These are phyloP conservation scores for Saguinus imperator DNA, from an alignment of 2,113 vertebrate genomes.

Conservation along the genomic window DNA sequence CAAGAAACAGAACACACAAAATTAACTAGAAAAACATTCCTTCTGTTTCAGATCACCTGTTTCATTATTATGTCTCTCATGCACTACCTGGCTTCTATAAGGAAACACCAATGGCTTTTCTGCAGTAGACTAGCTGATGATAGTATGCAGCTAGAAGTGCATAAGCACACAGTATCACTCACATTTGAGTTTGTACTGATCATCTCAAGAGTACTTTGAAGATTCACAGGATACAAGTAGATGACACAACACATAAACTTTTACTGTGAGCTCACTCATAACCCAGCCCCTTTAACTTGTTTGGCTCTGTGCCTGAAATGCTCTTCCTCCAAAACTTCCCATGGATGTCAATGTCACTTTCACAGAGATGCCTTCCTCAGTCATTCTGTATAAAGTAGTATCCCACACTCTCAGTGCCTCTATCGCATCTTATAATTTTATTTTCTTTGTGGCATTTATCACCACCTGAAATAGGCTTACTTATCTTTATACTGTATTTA, in stretches of 20 bases:
- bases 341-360: not conserved
- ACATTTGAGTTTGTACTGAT: not conserved
- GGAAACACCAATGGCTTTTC: not conserved
- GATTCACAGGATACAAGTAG: not conserved
- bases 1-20: conserved; percentile 7
- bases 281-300: not conserved
- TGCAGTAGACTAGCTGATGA: not conserved
- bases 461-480: not conserved
- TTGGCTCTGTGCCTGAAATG: not conserved
- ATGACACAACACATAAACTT: not conserved
- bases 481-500: not conserved
- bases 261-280: not conserved
- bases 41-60: not conserved
- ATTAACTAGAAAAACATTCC: not conserved
- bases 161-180: not conserved
- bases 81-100: not conserved
- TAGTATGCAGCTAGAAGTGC: not conserved
- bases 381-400: not conserved
- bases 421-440: not conserved
- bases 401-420: not conserved
- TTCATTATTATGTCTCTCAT: not conserved
- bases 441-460: not conserved
- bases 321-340: not conserved
- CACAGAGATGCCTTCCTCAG: not conserved
- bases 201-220: not conserved